Percentiles rank a stretch among this genome's conserved stretches.
These are phyloP conservation scores for Acomys russatus DNA, from an alignment of 2,797 vertebrate species.

Conservation along the genomic window DNA sequence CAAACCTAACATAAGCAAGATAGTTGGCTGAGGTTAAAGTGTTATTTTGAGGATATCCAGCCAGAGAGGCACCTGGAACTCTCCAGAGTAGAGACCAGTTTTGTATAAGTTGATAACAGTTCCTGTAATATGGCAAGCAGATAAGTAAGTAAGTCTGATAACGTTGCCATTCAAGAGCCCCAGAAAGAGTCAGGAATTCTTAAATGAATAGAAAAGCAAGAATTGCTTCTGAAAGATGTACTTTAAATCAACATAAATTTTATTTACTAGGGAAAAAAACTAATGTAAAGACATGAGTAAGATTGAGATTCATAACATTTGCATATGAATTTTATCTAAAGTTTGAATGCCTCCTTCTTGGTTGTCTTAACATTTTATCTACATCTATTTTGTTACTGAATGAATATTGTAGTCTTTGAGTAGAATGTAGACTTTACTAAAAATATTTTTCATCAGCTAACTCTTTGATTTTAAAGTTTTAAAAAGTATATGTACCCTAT, in stretches of 20 bases:
- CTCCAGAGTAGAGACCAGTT: fast-evolving
- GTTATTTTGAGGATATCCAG: not conserved
- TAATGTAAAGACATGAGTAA: not conserved
- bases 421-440: not conserved
- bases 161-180: not conserved
- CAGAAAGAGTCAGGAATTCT: not conserved
- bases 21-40: not conserved
- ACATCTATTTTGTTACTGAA: not conserved
- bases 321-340: slow-evolving; percentile 10
- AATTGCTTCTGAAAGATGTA: not conserved
- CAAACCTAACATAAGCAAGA: not conserved
- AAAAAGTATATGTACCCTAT: not conserved
- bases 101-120: not conserved
- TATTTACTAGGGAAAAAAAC: not conserved
- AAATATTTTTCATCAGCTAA: not conserved
- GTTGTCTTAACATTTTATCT: not conserved
- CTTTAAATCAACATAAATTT: not conserved
- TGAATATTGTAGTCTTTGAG: not conserved
- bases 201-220: not conserved
- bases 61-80: not conserved
- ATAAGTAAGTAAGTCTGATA: not conserved
- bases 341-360: not conserved
- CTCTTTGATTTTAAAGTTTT: not conserved
- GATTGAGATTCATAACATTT: not conserved
- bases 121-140: not conserved